phyloP scores from a whole-genome alignment of 2,888 invertebrate genomes.

The Perdita meconis region DNA sequence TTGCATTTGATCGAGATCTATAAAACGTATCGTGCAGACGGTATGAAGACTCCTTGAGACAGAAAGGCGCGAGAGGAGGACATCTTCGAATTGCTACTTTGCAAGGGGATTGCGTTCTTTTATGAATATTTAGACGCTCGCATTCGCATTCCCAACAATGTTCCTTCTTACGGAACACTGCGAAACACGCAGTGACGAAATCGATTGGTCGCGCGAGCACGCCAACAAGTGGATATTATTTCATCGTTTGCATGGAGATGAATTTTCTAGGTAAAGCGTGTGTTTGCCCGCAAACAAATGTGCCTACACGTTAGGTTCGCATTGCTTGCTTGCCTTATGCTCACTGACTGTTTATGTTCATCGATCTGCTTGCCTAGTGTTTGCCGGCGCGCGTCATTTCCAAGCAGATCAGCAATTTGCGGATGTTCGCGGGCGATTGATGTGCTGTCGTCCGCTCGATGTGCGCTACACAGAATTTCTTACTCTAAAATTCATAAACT shows the following conservation, averaged over 20 bases:
- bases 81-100: constrained; percentile 33
- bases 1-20: constrained; percentile 49
- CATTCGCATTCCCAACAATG: no score
- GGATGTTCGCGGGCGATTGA: constrained; percentile 48
- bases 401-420: constrained; percentile 64
- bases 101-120: not conserved
- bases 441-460: constrained; percentile 15
- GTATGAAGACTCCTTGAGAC: constrained; percentile 27
- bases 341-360: constrained; percentile 63
- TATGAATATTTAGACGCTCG: constrained; percentile 41
- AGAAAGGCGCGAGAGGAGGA: constrained; percentile 27
- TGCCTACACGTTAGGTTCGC: constrained; percentile 50
- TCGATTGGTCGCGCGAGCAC: not conserved
- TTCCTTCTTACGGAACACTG: no score
- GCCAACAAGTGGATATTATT: constrained; percentile 24
- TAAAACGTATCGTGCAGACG: constrained; percentile 32
- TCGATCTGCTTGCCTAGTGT: constrained; percentile 61
- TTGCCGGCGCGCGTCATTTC: constrained; percentile 63
- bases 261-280: constrained; percentile 53
- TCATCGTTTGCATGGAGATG: constrained; percentile 26
- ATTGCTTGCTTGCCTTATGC: constrained; percentile 56
- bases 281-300: constrained; percentile 59
- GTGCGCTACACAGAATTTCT: not conserved
- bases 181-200: no score
- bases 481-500: not conserved